Base-by-base conservation (phyloP, 2,888 invertebrate species). In the Carpatolechia fugitivella region DNA sequence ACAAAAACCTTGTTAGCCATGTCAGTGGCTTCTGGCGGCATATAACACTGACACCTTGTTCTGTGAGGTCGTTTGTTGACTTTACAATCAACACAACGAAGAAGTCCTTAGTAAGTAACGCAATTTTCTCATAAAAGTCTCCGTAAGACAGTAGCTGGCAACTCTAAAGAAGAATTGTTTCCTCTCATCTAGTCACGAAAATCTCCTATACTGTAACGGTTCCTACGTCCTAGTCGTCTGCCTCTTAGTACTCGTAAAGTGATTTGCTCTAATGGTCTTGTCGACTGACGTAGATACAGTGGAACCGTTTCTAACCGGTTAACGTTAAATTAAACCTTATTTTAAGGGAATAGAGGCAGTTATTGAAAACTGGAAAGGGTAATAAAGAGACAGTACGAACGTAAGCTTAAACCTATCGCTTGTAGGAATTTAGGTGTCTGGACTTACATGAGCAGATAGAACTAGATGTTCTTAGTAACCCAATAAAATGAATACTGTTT, bases 231-330 rank as follows among this genome's bases (percentile, higher is more conserved):
- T 20, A 49, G 38, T 38, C 18, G 44, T 44, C 29, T 44, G 18
- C 70, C 38, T 66, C n/a, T n/a, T n/a, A n/a, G n/a, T n/a, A n/a
- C n/a, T 66, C 74, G 68, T 77, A 68, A 72, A 78, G 70, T 76
- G 72, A 81, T 83, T 82, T 81, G 64, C 74, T 78, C 74, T 84
- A 82, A 83, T 80, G 78, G 77, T 72, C 72, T 70, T 64, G 64
- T 61, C 66, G 61, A 61, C 68, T 64, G 68, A 69, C 70, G 64
- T 63, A 60, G 41, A 31, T 44, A 30, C 46, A 46, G 20, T 29
- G 50, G 38, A 38, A 38, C 50, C 14, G 29, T 50, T 14, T 38
- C 38, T 38, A 24, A 50, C 11, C 1, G n/a, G 8, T 5, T n/a
- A 10, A 46, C 24, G 20, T 13, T 50, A 50, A 50, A 50, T 20